Evolutionary conservation across 1,140 invertebrate species (phyloP).

Genomic region (Callitettix versicolor): DNA sequence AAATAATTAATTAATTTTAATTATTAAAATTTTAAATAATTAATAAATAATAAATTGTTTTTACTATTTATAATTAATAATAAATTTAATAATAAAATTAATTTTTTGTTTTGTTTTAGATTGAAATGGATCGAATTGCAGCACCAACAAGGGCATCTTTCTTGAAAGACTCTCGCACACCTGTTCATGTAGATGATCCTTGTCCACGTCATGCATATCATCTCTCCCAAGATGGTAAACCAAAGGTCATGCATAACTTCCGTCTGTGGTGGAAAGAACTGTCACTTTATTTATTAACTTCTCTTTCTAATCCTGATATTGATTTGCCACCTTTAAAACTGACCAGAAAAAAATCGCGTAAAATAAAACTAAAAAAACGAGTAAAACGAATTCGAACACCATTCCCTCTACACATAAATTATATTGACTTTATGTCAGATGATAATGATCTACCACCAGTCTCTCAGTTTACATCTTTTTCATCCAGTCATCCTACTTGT

Average conservation of each 20-base stretch:
- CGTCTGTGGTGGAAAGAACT: slow-evolving; percentile 4
- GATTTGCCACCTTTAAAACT: neutral
- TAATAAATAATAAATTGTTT: too few species aligned
- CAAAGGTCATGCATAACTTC: neutral
- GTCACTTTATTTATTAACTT: neutral
- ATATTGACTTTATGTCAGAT: slow-evolving; percentile 6
- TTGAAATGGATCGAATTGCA: slow-evolving; percentile 37
- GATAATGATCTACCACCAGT: neutral
- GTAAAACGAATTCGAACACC: neutral
- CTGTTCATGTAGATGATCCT: slow-evolving; percentile 1
- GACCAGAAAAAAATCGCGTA: neutral
- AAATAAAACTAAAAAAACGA: neutral
- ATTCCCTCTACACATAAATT: slow-evolving; percentile 6
- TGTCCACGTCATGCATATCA: slow-evolving; percentile 30
- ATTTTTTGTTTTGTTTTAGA: slow-evolving; percentile 21
- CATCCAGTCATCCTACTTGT: neutral
- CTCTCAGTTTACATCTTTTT: neutral
- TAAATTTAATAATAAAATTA: neutral
- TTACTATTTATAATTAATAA: too few species aligned
- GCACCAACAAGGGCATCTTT: slow-evolving; percentile 40
- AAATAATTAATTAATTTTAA: too few species aligned
- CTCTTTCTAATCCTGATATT: neutral
- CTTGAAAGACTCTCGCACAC: slow-evolving; percentile 17
- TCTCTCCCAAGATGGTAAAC: slow-evolving; percentile 11
- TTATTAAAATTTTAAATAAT: too few species aligned